Conservation (phyloP, 2,113 vertebrate species). For the Erythrolamprus reginae region DNA sequence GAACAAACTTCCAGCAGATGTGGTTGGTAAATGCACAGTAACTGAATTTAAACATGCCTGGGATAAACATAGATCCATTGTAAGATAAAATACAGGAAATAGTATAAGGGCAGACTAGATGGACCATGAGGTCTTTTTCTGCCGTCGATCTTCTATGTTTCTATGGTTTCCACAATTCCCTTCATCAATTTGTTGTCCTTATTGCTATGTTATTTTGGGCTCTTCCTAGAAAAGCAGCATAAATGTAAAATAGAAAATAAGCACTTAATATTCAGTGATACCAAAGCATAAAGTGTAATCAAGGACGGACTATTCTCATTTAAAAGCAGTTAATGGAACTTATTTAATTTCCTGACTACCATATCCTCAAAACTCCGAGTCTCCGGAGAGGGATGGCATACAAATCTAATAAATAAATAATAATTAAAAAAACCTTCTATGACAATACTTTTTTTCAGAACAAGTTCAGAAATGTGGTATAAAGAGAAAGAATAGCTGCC, state of each 20-base stretch:
- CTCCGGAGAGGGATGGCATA: too few species aligned
- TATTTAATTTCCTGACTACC: background rate
- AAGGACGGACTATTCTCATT: background rate
- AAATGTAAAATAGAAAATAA: background rate
- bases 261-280: background rate
- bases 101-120: too few species aligned
- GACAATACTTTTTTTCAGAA: conserved; percentile 17
- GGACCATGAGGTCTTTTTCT: too few species aligned
- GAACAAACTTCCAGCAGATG: too few species aligned
- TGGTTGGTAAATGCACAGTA: too few species aligned
- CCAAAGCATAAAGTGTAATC: background rate
- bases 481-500: conserved; percentile 27
- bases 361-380: background rate
- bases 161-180: background rate
- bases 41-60: too few species aligned
- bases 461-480: background rate
- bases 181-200: background rate
- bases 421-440: too few species aligned
- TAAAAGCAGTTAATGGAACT: background rate
- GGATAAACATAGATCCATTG: too few species aligned
- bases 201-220: background rate
- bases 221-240: background rate
- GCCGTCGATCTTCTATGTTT: too few species aligned
- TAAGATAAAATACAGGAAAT: too few species aligned
- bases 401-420: too few species aligned